These are phyloP conservation scores for Chalcosyrphus nemorum DNA, from an alignment of 2,888 invertebrate genomes.

Conservation along the genomic window DNA sequence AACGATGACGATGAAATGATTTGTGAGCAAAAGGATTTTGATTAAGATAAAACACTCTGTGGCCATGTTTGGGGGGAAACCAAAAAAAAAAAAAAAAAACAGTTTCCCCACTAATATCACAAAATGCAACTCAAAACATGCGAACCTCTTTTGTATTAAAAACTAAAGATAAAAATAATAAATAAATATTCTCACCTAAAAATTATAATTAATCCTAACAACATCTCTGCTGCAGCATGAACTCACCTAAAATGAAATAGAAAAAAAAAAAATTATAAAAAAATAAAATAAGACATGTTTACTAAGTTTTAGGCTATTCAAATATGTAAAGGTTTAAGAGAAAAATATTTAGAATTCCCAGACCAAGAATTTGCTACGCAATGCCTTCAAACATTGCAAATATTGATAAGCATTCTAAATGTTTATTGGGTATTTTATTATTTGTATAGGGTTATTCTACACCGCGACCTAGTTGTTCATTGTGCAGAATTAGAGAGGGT, in stretches of 20 bases:
- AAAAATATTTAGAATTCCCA: no score
- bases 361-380: no score
- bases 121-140: conserved; percentile 19
- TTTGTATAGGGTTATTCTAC: no score
- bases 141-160: background rate
- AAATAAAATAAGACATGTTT: no score
- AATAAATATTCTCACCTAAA: conserved; percentile 25
- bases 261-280: background rate
- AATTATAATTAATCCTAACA: background rate
- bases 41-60: conserved; percentile 13
- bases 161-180: background rate
- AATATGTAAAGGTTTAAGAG: no score
- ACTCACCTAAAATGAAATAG: conserved; percentile 46
- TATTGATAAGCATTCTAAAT: no score
- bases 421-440: no score
- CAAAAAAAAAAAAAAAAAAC: no score
- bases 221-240: background rate
- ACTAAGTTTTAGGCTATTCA: no score
- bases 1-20: background rate
- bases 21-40: background rate
- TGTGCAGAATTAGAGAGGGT: no score
- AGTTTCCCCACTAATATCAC: conserved; percentile 13
- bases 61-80: conserved; percentile 35
- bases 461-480: no score
- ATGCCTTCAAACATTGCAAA: no score